These are phyloP conservation scores for Scytalopus superciliaris DNA, from an alignment of 2,113 vertebrate species.

Conservation along the genomic window DNA sequence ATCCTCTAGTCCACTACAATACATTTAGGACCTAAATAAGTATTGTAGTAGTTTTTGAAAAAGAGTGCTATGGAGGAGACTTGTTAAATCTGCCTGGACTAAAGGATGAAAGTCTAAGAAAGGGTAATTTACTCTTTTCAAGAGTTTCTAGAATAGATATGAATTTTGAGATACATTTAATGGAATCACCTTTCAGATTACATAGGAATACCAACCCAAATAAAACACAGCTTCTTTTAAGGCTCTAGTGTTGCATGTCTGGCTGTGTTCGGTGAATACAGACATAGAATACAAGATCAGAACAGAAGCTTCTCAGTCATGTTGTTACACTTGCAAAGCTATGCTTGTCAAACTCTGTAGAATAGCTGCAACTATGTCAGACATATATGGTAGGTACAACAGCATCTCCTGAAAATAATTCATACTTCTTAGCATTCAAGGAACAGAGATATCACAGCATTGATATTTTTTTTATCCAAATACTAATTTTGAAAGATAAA, in stretches of 20 bases:
- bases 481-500: background rate
- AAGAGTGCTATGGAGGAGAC: fast-evolving
- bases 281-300: background rate
- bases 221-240: background rate
- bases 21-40: background rate
- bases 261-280: background rate
- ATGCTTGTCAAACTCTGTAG: background rate
- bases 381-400: background rate
- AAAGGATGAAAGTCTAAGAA: background rate
- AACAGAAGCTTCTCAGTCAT: background rate
- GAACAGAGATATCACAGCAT: background rate
- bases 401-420: background rate
- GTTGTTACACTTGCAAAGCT: background rate
- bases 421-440: background rate
- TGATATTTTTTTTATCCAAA: background rate
- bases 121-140: background rate
- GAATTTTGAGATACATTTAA: background rate
- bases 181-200: background rate
- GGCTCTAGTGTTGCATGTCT: no score
- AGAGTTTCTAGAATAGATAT: background rate
- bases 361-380: background rate
- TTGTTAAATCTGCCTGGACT: background rate
- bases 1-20: background rate
- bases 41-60: background rate
- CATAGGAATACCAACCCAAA: background rate